These are phyloP conservation scores for Acropternis orthonyx DNA, from an alignment of 2,797 vertebrate genomes.

Conservation along the genomic window DNA sequence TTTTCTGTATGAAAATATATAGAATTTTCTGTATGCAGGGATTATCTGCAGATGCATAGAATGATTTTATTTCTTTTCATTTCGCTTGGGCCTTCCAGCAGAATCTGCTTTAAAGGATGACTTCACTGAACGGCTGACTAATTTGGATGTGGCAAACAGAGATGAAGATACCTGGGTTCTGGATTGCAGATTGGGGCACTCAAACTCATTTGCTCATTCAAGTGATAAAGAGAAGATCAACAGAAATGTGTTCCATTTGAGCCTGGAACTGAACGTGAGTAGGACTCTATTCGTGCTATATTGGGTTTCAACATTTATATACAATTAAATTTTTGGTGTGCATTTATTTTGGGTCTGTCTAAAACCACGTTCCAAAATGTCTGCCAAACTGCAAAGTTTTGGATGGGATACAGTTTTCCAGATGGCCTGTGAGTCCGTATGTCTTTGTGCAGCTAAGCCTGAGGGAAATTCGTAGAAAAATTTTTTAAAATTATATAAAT, in stretches of 20 bases:
- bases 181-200: slow-evolving; percentile 63
- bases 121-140: slow-evolving; percentile 58
- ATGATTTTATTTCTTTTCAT: not conserved
- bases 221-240: slow-evolving; percentile 69
- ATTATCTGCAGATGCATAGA: not conserved
- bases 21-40: not conserved
- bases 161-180: slow-evolving; percentile 68
- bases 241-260: slow-evolving; percentile 67
- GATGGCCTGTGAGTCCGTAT: not conserved
- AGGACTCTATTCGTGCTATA: not conserved
- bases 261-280: slow-evolving; percentile 78
- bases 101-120: slow-evolving; percentile 67
- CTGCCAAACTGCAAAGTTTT: not conserved
- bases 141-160: slow-evolving; percentile 60
- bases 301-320: not conserved
- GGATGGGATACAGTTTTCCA: not conserved
- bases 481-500: not conserved
- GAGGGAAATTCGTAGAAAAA: not conserved
- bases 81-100: slow-evolving; percentile 48
- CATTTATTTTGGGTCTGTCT: not conserved
- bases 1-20: not conserved
- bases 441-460: not conserved
- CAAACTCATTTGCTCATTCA: slow-evolving; percentile 45
- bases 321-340: not conserved
- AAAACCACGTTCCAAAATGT: not conserved